Base-by-base conservation (phyloP, 2,797 vertebrate genomes). In the Oreochromis mossambicus region DNA sequence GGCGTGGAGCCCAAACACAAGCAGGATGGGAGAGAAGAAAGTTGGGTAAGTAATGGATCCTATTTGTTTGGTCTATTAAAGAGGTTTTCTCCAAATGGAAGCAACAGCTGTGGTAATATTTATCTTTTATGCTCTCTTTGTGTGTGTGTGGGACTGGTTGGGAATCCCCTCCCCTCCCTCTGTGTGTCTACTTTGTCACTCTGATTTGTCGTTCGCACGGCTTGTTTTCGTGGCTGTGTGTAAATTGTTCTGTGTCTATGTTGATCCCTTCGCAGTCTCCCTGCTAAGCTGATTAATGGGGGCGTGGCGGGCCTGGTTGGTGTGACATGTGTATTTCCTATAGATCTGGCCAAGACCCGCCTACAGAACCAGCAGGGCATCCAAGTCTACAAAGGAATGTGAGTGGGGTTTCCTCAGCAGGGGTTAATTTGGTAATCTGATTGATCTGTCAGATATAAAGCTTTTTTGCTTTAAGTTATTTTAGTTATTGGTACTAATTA, bases 221-320 rank as follows among this genome's bases (percentile, higher is more conserved):
- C 68, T 81, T 81, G 56, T 51, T 79, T 77, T 8, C 46, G 3
- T 83, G 83, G 61, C 41, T 81, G 26, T 26, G 50, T 88, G 82
- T 87, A 81, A 87, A 84, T 83, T 84, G 75, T 26, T 83, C n/a
- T 82, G 76, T 90, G 86, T 93, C 77, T 91, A 41, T 89, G 93
- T 94, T 91, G 89, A 94, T 94, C 84, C 94, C 83, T 87, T 90
- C 19, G 61, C 95, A 98, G 97, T 90, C 95, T 98, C 88, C 94
- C 96, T 4, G 97, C 97, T 91, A 98, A 98, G 93, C 97, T 98
- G 95, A 97, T 98, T 96, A 98, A 97, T 78, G 97, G 98, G 87
- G 98, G 98, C 11, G 95, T 98, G 87, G 97, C 98, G 4, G 97
- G 98, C 85, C 96, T 98, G 66, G 97, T 98, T 83, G 97, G 98